These are phyloP conservation scores for Carapus acus DNA, from an alignment of 2,797 vertebrate species.

Conservation along the genomic window DNA sequence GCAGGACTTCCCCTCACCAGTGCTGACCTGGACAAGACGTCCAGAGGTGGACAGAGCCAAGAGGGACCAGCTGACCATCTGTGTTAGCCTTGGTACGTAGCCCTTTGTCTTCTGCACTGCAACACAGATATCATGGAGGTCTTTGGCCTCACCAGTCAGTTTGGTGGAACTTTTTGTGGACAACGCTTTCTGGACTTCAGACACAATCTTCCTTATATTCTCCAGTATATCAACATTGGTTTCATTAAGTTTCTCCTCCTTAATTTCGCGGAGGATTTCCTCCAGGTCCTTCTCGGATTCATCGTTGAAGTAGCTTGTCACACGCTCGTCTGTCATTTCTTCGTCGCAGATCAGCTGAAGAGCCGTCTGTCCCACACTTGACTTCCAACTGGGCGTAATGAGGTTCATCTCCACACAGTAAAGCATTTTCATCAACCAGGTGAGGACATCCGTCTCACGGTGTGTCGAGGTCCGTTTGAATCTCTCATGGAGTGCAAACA, in stretches of 20 bases:
- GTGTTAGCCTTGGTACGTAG: slow-evolving; percentile 48
- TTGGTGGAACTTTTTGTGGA: fast-evolving
- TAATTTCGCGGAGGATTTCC: slow-evolving; percentile 53
- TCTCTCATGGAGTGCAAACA: slow-evolving; percentile 39
- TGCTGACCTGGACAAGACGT: slow-evolving; percentile 54
- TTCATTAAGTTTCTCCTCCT: slow-evolving; percentile 27
- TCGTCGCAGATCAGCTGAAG: slow-evolving; percentile 1
- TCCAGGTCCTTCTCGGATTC: slow-evolving; percentile 34
- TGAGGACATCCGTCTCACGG: slow-evolving; percentile 2
- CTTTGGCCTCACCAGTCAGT: background rate
- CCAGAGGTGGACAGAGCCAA: slow-evolving; percentile 55
- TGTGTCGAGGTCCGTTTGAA: slow-evolving; percentile 16
- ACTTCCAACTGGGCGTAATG: slow-evolving; percentile 31
- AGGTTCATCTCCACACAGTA: slow-evolving; percentile 52
- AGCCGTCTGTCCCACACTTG: background rate
- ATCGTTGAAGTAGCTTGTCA: background rate
- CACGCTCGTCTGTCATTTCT: background rate
- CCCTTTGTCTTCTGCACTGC: slow-evolving; percentile 4
- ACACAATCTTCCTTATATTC: slow-evolving; percentile 29
- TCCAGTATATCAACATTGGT: slow-evolving; percentile 27
- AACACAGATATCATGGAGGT: background rate
- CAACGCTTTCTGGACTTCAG: background rate
- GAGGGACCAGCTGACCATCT: slow-evolving; percentile 66
- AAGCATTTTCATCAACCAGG: slow-evolving; percentile 49
- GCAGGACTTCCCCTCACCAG: slow-evolving; percentile 66